These are phyloP conservation scores for Danio aesculapii DNA, from an alignment of 2,797 vertebrate genomes.

Conservation along the genomic window DNA sequence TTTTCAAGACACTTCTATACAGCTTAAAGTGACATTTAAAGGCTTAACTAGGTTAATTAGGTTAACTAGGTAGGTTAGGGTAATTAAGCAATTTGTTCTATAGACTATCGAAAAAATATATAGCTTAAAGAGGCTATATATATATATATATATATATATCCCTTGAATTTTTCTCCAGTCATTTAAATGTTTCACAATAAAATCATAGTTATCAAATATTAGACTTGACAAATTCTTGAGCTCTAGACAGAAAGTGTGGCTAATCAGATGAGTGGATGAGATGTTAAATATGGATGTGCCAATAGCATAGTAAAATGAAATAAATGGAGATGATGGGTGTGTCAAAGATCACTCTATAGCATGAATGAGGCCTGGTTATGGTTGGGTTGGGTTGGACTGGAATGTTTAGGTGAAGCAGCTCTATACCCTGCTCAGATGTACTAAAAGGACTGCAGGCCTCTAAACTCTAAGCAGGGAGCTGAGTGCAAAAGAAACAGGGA, in stretches of 20 bases:
- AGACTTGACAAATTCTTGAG: no score
- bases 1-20: no score
- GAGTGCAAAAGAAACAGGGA: conserved; percentile 53
- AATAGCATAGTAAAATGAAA: conserved; percentile 12
- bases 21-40: no score
- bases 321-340: conserved; percentile 2
- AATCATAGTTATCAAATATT: no score
- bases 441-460: conserved; percentile 16
- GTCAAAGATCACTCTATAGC: background rate
- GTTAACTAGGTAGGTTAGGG: no score
- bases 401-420: conserved; percentile 21
- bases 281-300: background rate
- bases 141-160: no score
- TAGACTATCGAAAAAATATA: no score
- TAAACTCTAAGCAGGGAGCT: conserved; percentile 36
- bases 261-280: background rate
- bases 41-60: no score
- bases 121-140: no score
- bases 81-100: no score
- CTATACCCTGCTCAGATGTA: conserved; percentile 23
- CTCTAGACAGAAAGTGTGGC: background rate
- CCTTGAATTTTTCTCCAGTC: no score
- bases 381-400: background rate
- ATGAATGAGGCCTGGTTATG: background rate
- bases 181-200: no score